These are phyloP conservation scores for Picathartes gymnocephalus DNA, from an alignment of 2,113 vertebrate genomes.

Conservation along the genomic window DNA sequence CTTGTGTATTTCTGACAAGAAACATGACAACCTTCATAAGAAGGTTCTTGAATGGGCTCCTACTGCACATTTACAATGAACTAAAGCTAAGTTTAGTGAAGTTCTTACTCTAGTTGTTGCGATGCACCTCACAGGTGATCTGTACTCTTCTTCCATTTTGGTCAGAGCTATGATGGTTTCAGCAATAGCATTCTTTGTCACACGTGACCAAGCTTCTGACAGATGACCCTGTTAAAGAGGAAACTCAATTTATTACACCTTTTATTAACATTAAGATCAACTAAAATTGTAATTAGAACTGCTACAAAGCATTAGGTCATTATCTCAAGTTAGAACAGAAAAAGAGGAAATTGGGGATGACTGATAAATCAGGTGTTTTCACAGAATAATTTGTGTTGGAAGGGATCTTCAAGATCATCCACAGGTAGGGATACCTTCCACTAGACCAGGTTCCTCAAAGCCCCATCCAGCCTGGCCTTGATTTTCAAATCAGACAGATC, in stretches of 20 bases:
- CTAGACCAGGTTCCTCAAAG: neutral
- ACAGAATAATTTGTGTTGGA: neutral
- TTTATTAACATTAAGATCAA: neutral
- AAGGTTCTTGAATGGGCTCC: neutral
- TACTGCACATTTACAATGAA: neutral
- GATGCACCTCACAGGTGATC: slow-evolving; percentile 93
- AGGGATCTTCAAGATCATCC: neutral
- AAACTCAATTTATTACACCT: neutral
- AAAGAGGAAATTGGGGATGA: neutral
- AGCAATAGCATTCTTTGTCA: slow-evolving; percentile 98
- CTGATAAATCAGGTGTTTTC: neutral
- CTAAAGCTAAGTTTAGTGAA: neutral
- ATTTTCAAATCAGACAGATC: neutral
- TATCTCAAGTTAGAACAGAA: neutral
- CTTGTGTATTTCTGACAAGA: neutral
- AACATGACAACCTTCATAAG: no score
- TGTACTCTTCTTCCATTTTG: slow-evolving; percentile 98
- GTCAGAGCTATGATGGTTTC: slow-evolving; percentile 99
- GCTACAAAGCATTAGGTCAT: neutral
- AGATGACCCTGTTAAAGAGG: slow-evolving; percentile 84
- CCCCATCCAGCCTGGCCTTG: neutral
- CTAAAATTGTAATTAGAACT: neutral
- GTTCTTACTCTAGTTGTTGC: slow-evolving; percentile 90
- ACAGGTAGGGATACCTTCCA: neutral
- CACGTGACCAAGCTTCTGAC: slow-evolving; percentile 96